Evolutionary conservation across 1,140 invertebrate genomes (phyloP).

Genomic region (Drosophila sproati): DNA sequence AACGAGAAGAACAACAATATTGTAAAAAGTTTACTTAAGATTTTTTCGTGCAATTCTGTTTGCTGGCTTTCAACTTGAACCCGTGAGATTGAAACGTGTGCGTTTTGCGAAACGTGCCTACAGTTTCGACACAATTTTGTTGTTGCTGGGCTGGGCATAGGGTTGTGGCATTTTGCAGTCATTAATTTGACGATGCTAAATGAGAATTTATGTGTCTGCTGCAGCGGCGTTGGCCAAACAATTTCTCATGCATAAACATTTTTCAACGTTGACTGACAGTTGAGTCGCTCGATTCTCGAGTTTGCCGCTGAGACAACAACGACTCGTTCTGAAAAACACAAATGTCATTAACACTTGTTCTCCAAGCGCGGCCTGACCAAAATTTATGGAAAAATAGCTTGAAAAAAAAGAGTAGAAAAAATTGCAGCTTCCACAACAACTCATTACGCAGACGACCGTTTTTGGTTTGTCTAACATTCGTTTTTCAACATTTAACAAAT

Average conservation of each 20-base stretch:
- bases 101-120: slow-evolving; percentile 43
- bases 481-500: slow-evolving; percentile 37
- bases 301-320: slow-evolving; percentile 19
- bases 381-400: slow-evolving; percentile 16
- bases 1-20: neutral
- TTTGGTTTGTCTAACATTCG: slow-evolving; percentile 6
- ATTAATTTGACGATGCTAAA: slow-evolving; percentile 81
- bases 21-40: slow-evolving; percentile 37
- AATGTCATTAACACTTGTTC: slow-evolving; percentile 78
- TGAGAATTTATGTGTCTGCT: slow-evolving; percentile 80
- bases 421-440: slow-evolving; percentile 12
- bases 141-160: slow-evolving; percentile 1
- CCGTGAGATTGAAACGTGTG: slow-evolving; percentile 14
- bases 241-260: slow-evolving; percentile 78
- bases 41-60: slow-evolving; percentile 33
- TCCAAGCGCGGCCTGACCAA: slow-evolving; percentile 39
- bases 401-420: neutral
- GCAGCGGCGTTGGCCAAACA: slow-evolving; percentile 58
- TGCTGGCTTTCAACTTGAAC: slow-evolving; percentile 53
- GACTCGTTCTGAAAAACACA: slow-evolving; percentile 59
- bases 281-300: slow-evolving; percentile 22
- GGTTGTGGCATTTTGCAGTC: slow-evolving; percentile 62
- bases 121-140: slow-evolving; percentile 2
- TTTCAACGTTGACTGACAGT: slow-evolving; percentile 61
- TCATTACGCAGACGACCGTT: neutral